Conservation (phyloP, 2,888 invertebrate genomes). For the Bimastos eiseni region DNA sequence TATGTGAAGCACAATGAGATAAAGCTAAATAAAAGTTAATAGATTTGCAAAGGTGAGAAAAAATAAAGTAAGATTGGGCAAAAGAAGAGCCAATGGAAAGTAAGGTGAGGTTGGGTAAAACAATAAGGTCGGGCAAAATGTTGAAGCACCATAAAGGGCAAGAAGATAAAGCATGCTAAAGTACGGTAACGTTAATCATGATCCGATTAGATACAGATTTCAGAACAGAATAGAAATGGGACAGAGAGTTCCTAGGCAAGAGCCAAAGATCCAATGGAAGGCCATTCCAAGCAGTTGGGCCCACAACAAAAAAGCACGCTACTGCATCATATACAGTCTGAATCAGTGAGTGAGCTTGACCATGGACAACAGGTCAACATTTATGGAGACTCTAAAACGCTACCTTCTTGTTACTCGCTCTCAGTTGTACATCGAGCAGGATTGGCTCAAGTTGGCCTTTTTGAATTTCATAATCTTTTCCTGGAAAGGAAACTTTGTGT, state of each 20-base stretch:
- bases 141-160: background rate
- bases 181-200: background rate
- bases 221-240: no score
- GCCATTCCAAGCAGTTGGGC: no score
- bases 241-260: no score
- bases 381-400: background rate
- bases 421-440: constrained; percentile 75
- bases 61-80: background rate
- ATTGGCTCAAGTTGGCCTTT: constrained; percentile 78
- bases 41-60: background rate
- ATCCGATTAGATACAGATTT: no score
- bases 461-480: constrained; percentile 64
- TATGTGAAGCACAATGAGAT: background rate
- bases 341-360: background rate
- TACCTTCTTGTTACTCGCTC: constrained; percentile 86
- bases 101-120: background rate
- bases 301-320: no score
- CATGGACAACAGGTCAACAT: background rate
- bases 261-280: no score
- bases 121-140: no score
- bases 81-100: background rate
- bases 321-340: background rate
- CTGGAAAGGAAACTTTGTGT: constrained; percentile 68
- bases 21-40: no score
- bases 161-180: background rate